Evolutionary conservation across 2,888 invertebrate species (phyloP).

Genomic region (Junonia oenone): DNA sequence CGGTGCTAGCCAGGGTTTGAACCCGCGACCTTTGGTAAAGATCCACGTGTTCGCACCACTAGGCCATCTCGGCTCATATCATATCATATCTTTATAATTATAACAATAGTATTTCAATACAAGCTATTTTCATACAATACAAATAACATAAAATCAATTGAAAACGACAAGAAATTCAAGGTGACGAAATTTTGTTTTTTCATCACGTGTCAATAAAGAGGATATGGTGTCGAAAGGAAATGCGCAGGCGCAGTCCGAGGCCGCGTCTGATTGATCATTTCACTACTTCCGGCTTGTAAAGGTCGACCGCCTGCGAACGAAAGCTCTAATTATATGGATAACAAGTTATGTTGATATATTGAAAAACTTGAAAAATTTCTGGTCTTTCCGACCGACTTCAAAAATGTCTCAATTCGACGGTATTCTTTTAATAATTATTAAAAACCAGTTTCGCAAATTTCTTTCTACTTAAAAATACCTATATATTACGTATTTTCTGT

Average conservation of each 20-base stretch:
- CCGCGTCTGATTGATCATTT: conserved; percentile 63
- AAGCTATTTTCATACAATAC: background rate
- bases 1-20: no score
- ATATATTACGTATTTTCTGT: no score
- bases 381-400: no score
- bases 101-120: no score
- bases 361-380: background rate
- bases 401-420: no score
- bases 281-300: conserved; percentile 53
- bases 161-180: background rate
- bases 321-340: conserved; percentile 28
- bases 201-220: conserved; percentile 19
- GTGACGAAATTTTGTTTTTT: conserved; percentile 10
- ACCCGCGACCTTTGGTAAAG: no score
- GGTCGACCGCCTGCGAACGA: conserved; percentile 49
- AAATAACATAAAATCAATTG: background rate
- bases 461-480: no score
- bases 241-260: conserved; percentile 36
- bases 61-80: no score
- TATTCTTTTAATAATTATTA: no score
- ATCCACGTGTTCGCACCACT: no score
- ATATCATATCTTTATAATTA: no score
- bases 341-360: background rate
- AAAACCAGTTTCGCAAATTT: no score
- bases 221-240: conserved; percentile 23